phyloP scores from a whole-genome alignment of 1,140 invertebrate genomes.

The Lepidotrigona ventralis region DNA sequence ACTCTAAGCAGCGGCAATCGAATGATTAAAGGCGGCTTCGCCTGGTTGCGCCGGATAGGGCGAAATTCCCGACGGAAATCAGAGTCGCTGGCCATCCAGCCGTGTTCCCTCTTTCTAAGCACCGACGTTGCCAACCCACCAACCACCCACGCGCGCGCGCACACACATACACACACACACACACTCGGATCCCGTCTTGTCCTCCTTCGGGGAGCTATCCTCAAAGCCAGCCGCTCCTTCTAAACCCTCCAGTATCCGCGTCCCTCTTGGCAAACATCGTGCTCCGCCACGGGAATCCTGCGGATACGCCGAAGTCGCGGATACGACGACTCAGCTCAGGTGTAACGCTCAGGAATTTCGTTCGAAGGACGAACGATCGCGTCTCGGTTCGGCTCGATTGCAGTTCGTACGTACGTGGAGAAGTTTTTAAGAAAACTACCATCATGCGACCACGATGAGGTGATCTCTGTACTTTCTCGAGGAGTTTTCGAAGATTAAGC shows the following conservation, averaged over 20 bases:
- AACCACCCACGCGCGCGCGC: conserved; percentile 15
- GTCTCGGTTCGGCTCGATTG: neutral
- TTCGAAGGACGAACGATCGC: neutral
- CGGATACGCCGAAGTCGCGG: conserved; percentile 44
- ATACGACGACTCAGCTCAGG: conserved; percentile 1
- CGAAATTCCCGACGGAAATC: conserved; percentile 78
- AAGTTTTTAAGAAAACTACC: neutral
- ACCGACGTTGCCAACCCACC: conserved; percentile 28
- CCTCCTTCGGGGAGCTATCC: conserved; percentile 62
- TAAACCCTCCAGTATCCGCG: conserved; percentile 72
- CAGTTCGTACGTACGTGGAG: neutral
- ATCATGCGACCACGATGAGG: too few species aligned
- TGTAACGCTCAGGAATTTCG: neutral
- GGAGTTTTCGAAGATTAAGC: too few species aligned
- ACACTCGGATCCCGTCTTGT: conserved; percentile 3
- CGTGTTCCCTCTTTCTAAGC: conserved; percentile 60
- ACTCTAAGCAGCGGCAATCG: conserved; percentile 74
- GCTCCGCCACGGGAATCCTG: conserved; percentile 68
- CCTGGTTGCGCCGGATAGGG: conserved; percentile 66
- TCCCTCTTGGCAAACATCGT: conserved; percentile 77
- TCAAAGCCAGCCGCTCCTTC: conserved; percentile 69
- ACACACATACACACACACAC: neutral
- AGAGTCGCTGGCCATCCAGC: conserved; percentile 70
- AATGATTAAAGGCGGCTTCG: conserved; percentile 77
- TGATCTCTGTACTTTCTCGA: too few species aligned